Base-by-base conservation (phyloP, 2,888 invertebrate genomes). In the Phania funesta region DNA sequence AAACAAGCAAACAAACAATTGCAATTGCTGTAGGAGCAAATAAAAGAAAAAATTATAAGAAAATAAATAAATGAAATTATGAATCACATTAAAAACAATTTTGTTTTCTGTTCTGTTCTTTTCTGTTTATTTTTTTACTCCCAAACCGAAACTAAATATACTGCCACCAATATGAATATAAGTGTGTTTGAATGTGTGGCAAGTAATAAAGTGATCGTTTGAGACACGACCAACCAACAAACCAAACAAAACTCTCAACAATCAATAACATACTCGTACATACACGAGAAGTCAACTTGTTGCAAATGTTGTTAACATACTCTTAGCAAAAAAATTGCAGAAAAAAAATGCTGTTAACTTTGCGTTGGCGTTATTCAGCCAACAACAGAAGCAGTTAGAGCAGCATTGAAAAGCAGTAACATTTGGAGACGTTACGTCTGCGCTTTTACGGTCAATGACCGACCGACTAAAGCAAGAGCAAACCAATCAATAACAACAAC, bases 361-460 rank as follows among this genome's bases (percentile, higher is more conserved):
- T 73, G 80, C 80, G 76, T 77, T 77, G 79, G 83, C 76, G 79
- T 75, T 75, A 73, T 71, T 74, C 68, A 60, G 62, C 41, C 84
- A 74, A 26, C 84, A 78, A 70, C 73, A 75, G 48, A 68, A 73
- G 76, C 50, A 60, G 50, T 48, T 26, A 84, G 80, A 84, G 48
- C 68, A 84, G 85, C 85, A 85, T 84, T 85, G 85, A 86, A 84
- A 85, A 84, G 44, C 13, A 35, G 70, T 60, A 73, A 77, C 73
- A 82, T 78, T 78, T 87, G 87, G 87, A 87, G 86, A 86, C 86
- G 88, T 84, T 85, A 86, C 87, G 87, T 88, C 87, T 87, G 85
- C 87, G 87, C 83, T 85, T 86, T 84, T 85, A 71, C 88, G 89
- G 89, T 88, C 89, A 88, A 88, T 88, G 89, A 89, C 88, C 88